A percentile compares a stretch with the other conserved stretches of the same genome.
Conservation (phyloP, 2,797 vertebrate species). For the Sebastes iracundus region DNA sequence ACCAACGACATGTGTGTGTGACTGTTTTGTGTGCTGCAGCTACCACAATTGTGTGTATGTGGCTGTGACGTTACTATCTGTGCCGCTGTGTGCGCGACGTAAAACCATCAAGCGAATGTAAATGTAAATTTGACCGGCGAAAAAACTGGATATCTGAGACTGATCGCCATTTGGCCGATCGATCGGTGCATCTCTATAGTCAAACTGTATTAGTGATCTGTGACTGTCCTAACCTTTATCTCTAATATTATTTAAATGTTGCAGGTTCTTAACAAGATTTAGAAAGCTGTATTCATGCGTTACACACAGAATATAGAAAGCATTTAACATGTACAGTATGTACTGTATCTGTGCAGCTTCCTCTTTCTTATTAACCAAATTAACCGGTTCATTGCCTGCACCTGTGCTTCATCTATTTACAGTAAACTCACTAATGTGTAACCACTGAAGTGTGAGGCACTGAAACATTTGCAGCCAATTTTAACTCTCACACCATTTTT, state of each 20-base stretch:
- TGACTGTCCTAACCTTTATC: neutral
- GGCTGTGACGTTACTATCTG: too few species aligned
- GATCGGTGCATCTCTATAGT: too few species aligned
- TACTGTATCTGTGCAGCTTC: neutral
- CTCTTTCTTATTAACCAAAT: neutral
- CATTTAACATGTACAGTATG: neutral
- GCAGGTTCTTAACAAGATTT: neutral
- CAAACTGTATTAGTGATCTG: neutral
- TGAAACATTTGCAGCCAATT: slow-evolving; percentile 1
- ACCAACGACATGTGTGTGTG: too few species aligned
- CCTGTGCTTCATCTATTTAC: slow-evolving; percentile 4
- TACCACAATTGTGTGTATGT: too few species aligned
- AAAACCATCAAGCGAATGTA: too few species aligned
- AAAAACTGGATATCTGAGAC: too few species aligned
- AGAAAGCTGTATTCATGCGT: neutral
- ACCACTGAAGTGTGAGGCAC: slow-evolving; percentile 1
- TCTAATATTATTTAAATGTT: neutral
- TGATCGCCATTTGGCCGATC: too few species aligned
- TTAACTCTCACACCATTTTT: neutral
- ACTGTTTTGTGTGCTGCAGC: too few species aligned
- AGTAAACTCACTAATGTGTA: neutral
- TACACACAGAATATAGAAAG: neutral
- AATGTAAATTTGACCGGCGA: too few species aligned
- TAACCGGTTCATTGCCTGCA: slow-evolving; percentile 17
- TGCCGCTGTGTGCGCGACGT: too few species aligned